Evolutionary conservation across 2,888 invertebrate species (phyloP), one percentile per base, ranked within the genome.

Genomic region (Oscheius sp.): DNA sequence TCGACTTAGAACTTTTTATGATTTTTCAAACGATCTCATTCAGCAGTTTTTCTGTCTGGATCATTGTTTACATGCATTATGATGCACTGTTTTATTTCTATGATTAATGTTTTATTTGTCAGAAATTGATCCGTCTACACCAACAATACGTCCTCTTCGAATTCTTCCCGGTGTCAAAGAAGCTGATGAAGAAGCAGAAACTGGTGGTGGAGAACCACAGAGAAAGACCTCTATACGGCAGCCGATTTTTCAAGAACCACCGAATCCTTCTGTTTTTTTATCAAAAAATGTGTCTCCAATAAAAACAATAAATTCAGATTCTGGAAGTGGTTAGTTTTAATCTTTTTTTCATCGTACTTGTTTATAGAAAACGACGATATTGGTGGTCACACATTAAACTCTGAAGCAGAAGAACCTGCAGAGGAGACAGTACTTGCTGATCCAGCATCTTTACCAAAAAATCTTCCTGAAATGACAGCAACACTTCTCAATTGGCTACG

Each of bases 401-500:
- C 71, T 22, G 66, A 64, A n/a, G 65, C 49, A 33, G 70, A 72
- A 22, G 70, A 70, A 28, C 59, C 41, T 71, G 50, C 36, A 69
- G 71, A 44, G 67, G 71, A 51, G 69, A 72, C 49, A 47, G 68
- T 38, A 62, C 47, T 67, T 65, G 47, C 14, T 38, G 62, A 61
- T 28, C 57, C 68, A 20, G 26, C 33, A 1, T 36, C 30, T 4
- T 12, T 49, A 28, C 62, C 65, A 28, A 69, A 69, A 47, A 49
- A 66, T 36, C 20, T 56, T 8, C 26, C 24, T 14, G 44, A 33
- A 28, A 66, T 66, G 66, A 57, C 20, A 26, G 22, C 41, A 14
- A 50, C 59, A 3, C 78, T 82, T 59, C 56, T 82, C 9, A 67
- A 54, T 14, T 83, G 82, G 81, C 49, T 83, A 47, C 71, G 82